phyloP scores from a whole-genome alignment of 2,113 vertebrate genomes.

The Rallus limicola region DNA sequence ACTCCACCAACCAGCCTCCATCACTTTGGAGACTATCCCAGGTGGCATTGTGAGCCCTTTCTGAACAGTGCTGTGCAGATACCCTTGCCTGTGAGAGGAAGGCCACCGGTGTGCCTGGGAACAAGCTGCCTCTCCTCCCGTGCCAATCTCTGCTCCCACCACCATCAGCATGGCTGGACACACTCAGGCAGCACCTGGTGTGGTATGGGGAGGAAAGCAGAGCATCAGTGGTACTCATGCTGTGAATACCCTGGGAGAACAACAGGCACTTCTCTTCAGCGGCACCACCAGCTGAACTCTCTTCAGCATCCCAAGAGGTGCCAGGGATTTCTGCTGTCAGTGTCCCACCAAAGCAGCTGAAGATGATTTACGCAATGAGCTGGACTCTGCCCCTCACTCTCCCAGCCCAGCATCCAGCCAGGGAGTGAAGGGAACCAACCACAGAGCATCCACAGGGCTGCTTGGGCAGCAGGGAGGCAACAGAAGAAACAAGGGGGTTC shows the following conservation, averaged over 20 bases:
- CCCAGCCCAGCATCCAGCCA: rapidly evolving
- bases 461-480: neutral
- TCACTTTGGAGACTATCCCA: rapidly evolving
- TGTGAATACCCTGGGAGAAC: neutral
- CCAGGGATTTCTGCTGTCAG: neutral
- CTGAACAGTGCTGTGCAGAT: rapidly evolving
- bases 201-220: neutral
- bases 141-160: neutral
- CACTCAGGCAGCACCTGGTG: neutral
- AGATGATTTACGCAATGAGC: neutral
- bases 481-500: neutral
- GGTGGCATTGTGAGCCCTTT: neutral
- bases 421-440: neutral
- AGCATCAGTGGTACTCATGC: neutral
- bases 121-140: neutral
- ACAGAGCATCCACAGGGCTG: rapidly evolving
- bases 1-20: too few species aligned
- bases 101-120: neutral
- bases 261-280: neutral
- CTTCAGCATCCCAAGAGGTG: neutral
- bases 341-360: neutral
- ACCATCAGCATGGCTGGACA: rapidly evolving
- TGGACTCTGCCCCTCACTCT: neutral
- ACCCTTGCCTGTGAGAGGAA: neutral
- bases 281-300: neutral